A percentile compares a stretch with the other conserved stretches of the same genome.
These are phyloP conservation scores for Labeo rohita DNA, from an alignment of 2,113 vertebrate species.

Conservation along the genomic window DNA sequence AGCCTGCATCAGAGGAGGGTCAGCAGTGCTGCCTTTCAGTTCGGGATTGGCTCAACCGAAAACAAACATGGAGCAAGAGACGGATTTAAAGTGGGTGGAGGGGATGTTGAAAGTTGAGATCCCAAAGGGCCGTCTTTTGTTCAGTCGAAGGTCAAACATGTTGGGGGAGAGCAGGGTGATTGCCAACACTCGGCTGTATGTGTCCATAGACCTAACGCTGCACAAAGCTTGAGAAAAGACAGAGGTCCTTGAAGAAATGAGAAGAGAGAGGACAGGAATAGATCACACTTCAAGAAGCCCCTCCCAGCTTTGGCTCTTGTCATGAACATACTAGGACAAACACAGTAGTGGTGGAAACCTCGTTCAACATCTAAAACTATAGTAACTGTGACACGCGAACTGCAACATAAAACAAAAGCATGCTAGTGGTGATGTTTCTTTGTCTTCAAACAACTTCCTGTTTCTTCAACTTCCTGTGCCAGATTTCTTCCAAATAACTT, in stretches of 20 bases:
- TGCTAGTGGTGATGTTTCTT: no score
- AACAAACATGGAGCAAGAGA: neutral
- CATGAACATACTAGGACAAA: constrained; percentile 11
- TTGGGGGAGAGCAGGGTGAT: neutral
- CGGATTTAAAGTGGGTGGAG: neutral
- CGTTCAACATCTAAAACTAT: neutral
- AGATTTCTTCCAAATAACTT: constrained; percentile 9
- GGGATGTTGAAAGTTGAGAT: neutral
- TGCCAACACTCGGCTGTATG: neutral
- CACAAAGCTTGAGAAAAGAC: neutral
- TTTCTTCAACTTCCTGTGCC: constrained; percentile 37
- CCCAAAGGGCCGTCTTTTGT: neutral
- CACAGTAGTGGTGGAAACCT: neutral
- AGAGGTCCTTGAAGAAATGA: neutral
- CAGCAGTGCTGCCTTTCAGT: constrained; percentile 13
- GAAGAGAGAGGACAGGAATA: constrained; percentile 8
- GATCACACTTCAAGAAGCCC: neutral
- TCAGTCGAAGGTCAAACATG: constrained; percentile 26
- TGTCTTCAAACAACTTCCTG: neutral
- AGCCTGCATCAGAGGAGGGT: neutral
- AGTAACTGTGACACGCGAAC: neutral
- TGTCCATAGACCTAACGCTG: neutral
- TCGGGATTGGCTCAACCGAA: neutral
- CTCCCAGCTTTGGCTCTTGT: constrained; percentile 17
- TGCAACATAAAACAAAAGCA: neutral